A percentile compares a stretch with the other conserved stretches of the same genome.
Conservation (phyloP, 2,113 vertebrate genomes). For the Eublepharis macularius region DNA sequence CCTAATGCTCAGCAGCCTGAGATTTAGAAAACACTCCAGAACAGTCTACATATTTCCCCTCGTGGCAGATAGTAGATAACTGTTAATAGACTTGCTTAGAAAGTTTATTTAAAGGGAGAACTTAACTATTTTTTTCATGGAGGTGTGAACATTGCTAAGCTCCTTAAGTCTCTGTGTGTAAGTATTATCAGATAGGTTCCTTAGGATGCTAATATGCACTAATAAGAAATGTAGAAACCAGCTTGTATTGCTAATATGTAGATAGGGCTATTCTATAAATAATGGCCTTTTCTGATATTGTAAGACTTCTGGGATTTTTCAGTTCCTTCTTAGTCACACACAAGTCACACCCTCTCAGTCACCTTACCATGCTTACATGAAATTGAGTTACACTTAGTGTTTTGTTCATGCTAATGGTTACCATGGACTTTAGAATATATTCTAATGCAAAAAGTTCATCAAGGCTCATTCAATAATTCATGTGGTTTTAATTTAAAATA, state of each 20-base stretch:
- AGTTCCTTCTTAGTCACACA: slow-evolving; percentile 35
- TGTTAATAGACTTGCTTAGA: slow-evolving; percentile 66
- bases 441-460: background rate
- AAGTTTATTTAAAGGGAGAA: slow-evolving; percentile 71
- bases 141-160: slow-evolving; percentile 70
- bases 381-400: background rate
- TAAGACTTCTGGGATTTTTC: slow-evolving; percentile 22
- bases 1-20: slow-evolving; percentile 58
- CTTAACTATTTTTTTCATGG: slow-evolving; percentile 57
- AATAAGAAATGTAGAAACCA: slow-evolving; percentile 56
- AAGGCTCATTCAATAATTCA: background rate
- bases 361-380: slow-evolving; percentile 15
- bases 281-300: slow-evolving; percentile 45
- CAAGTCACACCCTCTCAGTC: background rate
- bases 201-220: slow-evolving; percentile 58
- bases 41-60: slow-evolving; percentile 64
- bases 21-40: slow-evolving; percentile 61
- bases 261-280: slow-evolving; percentile 52
- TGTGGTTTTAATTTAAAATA: background rate
- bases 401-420: background rate
- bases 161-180: slow-evolving; percentile 61
- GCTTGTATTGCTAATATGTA: slow-evolving; percentile 12
- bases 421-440: slow-evolving; percentile 9
- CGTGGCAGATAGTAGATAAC: slow-evolving; percentile 68
- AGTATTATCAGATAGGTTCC: slow-evolving; percentile 64